Conservation (phyloP, 2,797 vertebrate species). For the Tiaroga cobitis region DNA sequence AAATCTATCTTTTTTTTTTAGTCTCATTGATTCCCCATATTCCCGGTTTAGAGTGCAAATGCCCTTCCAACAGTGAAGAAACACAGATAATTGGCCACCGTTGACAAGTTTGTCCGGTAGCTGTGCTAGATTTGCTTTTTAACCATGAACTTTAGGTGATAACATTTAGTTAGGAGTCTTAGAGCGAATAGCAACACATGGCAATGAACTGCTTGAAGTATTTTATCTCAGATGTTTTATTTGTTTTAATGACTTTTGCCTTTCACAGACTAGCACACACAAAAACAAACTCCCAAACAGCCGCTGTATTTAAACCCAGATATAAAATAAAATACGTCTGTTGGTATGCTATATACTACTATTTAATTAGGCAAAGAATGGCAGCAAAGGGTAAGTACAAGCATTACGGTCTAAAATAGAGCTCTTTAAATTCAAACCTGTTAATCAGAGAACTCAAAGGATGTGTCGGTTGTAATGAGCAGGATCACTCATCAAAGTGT, state of each 20-base stretch:
- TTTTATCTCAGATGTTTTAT: constrained; percentile 26
- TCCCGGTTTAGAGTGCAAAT: constrained; percentile 51
- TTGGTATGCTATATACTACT: constrained; percentile 29
- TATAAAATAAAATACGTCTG: constrained; percentile 23
- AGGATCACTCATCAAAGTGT: constrained; percentile 82
- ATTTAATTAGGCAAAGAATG: constrained; percentile 46
- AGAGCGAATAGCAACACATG: constrained; percentile 25
- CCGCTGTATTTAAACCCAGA: constrained; percentile 1
- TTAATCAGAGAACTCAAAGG: constrained; percentile 84
- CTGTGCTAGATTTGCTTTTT: constrained; percentile 48
- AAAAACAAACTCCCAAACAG: constrained; percentile 12
- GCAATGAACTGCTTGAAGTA: constrained; percentile 12
- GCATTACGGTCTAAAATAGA: constrained; percentile 75
- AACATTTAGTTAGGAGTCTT: constrained; percentile 42
- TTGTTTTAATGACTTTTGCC: constrained; percentile 50
- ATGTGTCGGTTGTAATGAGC: constrained; percentile 75
- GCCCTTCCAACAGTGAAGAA: constrained; percentile 51
- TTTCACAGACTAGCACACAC: constrained; percentile 9
- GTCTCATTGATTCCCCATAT: constrained; percentile 56
- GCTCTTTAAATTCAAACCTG: constrained; percentile 80
- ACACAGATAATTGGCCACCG: constrained; percentile 59
- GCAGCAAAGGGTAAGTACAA: constrained; percentile 75
- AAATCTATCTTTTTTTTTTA: constrained; percentile 35
- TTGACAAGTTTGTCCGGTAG: constrained; percentile 53
- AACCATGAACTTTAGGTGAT: constrained; percentile 51